phyloP scores from a whole-genome alignment of 2,113 vertebrate species.

The Rhinichthys klamathensis region DNA sequence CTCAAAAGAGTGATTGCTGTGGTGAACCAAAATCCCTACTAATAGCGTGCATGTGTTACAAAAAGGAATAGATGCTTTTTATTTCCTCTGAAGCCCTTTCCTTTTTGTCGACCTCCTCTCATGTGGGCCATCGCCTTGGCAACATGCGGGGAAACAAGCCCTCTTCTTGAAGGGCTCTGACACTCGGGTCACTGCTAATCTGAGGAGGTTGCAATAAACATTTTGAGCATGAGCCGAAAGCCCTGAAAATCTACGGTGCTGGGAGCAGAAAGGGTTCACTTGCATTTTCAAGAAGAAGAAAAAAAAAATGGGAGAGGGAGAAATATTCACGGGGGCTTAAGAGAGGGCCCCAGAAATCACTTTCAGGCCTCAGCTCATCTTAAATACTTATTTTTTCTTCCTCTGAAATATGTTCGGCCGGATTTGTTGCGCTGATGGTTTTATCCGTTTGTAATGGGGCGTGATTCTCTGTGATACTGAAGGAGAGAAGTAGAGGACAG shows the following conservation, averaged over 20 bases:
- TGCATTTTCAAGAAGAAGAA: constrained; percentile 61
- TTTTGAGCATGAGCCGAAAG: constrained; percentile 68
- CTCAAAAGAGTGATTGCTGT: not conserved
- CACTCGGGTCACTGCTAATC: constrained; percentile 74
- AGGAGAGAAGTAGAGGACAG: constrained; percentile 39
- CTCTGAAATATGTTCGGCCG: constrained; percentile 33
- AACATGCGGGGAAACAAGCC: constrained; percentile 73
- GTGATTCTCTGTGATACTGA: constrained; percentile 47
- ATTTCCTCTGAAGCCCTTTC: constrained; percentile 45
- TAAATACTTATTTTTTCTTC: constrained; percentile 24
- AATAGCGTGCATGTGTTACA: constrained; percentile 36
- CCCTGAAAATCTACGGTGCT: constrained; percentile 67
- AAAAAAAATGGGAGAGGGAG: constrained; percentile 27
- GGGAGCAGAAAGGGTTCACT: constrained; percentile 55
- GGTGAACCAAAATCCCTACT: constrained; percentile 6
- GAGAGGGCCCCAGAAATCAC: constrained; percentile 47
- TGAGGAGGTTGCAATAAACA: constrained; percentile 72
- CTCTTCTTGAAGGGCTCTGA: constrained; percentile 70
- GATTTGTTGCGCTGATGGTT: constrained; percentile 48
- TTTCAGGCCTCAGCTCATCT: constrained; percentile 34
- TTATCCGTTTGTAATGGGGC: constrained; percentile 48
- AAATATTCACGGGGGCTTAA: constrained; percentile 63
- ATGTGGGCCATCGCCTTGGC: constrained; percentile 73
- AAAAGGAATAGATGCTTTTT: constrained; percentile 35
- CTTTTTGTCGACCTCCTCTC: constrained; percentile 65